Conservation (phyloP, 2,888 invertebrate genomes). For the Scaptomyza caliginosa region DNA sequence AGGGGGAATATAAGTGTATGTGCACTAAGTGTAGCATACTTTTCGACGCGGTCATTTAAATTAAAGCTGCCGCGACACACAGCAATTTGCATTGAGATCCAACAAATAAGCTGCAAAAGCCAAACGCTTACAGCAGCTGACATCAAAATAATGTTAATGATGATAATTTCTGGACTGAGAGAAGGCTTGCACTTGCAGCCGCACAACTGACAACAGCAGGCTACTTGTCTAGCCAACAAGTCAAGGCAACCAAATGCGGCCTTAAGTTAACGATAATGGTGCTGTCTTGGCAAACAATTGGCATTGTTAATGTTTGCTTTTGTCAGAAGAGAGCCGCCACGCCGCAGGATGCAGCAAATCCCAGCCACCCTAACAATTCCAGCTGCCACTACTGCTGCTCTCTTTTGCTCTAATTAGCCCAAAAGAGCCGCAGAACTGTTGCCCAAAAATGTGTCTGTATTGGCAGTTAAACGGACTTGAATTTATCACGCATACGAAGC, state of each 20-base stretch:
- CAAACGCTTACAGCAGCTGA: conserved; percentile 7
- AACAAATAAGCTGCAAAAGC: conserved; percentile 24
- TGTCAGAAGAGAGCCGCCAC: conserved; percentile 19
- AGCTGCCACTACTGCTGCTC: conserved; percentile 15
- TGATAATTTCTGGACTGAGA: conserved; percentile 21
- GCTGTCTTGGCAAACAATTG: conserved; percentile 69
- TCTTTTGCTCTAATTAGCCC: conserved; percentile 69
- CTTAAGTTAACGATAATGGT: conserved; percentile 65
- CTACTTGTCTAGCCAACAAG: conserved; percentile 45
- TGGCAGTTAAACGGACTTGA: conserved; percentile 46
- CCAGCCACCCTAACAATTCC: conserved; percentile 7
- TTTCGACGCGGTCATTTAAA: conserved; percentile 18
- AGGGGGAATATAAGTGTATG: not conserved
- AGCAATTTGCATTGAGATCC: conserved; percentile 36
- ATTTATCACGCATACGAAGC: conserved; percentile 65
- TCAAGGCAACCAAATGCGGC: conserved; percentile 59
- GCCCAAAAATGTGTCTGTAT: conserved; percentile 42
- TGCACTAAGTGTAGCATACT: conserved; percentile 31
- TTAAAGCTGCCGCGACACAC: conserved; percentile 13
- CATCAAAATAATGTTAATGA: conserved; percentile 18
- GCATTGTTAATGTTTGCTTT: conserved; percentile 48
- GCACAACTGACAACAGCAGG: not conserved
- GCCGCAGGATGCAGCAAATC: conserved; percentile 34
- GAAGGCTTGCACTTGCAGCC: conserved; percentile 14
- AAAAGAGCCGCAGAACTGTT: conserved; percentile 29